phyloP scores from a whole-genome alignment of 2,888 invertebrate species.

The Phragmatobia fuliginosa region DNA sequence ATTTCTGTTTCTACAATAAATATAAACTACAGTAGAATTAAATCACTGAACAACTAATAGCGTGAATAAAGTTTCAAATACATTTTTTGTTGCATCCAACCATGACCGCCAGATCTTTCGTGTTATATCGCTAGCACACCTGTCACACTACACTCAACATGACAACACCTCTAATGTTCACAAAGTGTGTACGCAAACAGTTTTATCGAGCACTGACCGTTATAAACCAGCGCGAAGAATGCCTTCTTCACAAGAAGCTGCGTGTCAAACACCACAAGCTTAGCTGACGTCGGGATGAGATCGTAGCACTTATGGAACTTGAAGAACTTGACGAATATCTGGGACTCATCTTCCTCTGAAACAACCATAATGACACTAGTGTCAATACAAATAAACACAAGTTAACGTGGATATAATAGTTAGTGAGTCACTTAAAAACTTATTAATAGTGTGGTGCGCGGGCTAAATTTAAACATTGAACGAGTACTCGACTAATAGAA shows the following conservation, averaged over 20 bases:
- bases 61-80: conserved; percentile 19
- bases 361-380: conserved; percentile 53
- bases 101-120: background rate
- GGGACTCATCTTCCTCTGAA: conserved; percentile 98
- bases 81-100: background rate
- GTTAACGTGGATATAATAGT: conserved; percentile 36
- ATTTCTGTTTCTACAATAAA: background rate
- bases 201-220: conserved; percentile 88
- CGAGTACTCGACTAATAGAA: conserved; percentile 27
- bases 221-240: conserved; percentile 99
- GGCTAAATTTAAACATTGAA: conserved; percentile 18
- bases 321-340: conserved; percentile 99
- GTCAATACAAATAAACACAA: conserved; percentile 40
- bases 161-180: conserved; percentile 23
- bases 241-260: conserved; percentile 99
- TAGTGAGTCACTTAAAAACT: conserved; percentile 38
- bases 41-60: conserved; percentile 26
- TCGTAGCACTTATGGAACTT: conserved; percentile 99
- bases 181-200: conserved; percentile 26
- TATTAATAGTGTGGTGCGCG: conserved; percentile 41
- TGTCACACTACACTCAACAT: conserved; percentile 29
- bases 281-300: conserved; percentile 99
- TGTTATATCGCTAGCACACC: conserved; percentile 19
- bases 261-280: conserved; percentile 99
- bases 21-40: background rate